These are phyloP conservation scores for Drosophila fulvimacula DNA, from an alignment of 2,888 invertebrate genomes.

Conservation along the genomic window DNA sequence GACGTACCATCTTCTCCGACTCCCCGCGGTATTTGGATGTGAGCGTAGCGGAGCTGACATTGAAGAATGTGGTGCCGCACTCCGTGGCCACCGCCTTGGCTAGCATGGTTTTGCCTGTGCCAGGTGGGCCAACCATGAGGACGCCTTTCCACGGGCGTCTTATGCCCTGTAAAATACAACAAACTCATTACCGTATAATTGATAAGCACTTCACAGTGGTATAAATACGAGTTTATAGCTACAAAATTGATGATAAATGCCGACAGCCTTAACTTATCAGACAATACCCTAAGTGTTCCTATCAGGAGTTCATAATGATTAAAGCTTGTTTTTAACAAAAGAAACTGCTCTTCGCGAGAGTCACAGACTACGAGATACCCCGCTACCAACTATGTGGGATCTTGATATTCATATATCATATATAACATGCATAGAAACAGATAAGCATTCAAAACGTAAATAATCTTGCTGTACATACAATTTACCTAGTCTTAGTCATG, in stretches of 20 bases:
- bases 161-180: conserved; percentile 89
- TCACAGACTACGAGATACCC: not conserved
- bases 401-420: too few species aligned
- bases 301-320: not conserved
- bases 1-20: conserved; percentile 97
- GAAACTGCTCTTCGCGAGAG: not conserved
- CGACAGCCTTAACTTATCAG: not conserved
- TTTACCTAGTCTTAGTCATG: not conserved
- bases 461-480: not conserved
- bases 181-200: not conserved
- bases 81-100: conserved; percentile 99
- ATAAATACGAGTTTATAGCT: not conserved
- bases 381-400: not conserved
- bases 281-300: not conserved
- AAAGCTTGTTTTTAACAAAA: conserved; percentile 1
- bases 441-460: not conserved
- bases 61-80: conserved; percentile 98
- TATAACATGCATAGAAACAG: too few species aligned
- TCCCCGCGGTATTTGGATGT: conserved; percentile 99
- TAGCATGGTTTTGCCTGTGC: conserved; percentile 97
- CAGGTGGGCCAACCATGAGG: conserved; percentile 95
- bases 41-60: conserved; percentile 97
- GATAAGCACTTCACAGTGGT: not conserved
- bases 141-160: conserved; percentile 98
- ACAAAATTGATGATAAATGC: not conserved